These are phyloP conservation scores for Megalops atlanticus DNA, from an alignment of 2,113 vertebrate genomes.

Conservation along the genomic window DNA sequence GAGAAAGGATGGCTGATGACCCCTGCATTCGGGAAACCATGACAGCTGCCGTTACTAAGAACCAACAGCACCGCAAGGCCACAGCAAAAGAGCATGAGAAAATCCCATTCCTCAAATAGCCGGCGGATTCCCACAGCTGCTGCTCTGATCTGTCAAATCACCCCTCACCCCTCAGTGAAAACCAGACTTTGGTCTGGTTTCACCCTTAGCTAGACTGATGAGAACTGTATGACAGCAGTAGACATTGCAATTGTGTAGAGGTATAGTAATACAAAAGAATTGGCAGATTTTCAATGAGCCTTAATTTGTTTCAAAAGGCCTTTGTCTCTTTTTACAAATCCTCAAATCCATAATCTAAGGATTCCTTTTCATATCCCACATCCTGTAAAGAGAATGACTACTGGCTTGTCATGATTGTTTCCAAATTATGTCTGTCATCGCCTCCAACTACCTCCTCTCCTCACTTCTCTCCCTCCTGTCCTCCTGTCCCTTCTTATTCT, in stretches of 20 bases:
- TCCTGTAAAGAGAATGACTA: not conserved
- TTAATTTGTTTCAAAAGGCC: too few species aligned
- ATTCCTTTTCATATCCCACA: not conserved
- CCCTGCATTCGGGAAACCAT: slow-evolving; percentile 58
- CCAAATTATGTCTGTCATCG: not conserved
- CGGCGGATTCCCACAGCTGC: not conserved
- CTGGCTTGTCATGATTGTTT: not conserved
- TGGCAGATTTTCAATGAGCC: too few species aligned
- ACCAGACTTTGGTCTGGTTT: not conserved
- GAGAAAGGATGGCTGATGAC: slow-evolving; percentile 54
- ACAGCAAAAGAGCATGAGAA: slow-evolving; percentile 26
- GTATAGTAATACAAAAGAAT: too few species aligned
- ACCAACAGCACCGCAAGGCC: slow-evolving; percentile 8
- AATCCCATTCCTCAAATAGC: slow-evolving; percentile 12
- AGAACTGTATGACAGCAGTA: too few species aligned
- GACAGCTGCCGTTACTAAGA: slow-evolving; percentile 52
- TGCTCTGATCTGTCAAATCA: not conserved
- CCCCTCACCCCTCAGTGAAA: not conserved
- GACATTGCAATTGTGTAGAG: too few species aligned
- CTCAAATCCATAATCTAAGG: not conserved
- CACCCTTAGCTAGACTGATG: not conserved
- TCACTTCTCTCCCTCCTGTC: not conserved
- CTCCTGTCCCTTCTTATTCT: not conserved
- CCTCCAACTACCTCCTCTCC: not conserved
- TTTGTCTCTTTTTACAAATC: too few species aligned